A percentile compares a stretch with the other conserved stretches of the same genome.
Evolutionary conservation across 2,888 invertebrate species (phyloP).

Genomic region (Clepsis dumicolana): DNA sequence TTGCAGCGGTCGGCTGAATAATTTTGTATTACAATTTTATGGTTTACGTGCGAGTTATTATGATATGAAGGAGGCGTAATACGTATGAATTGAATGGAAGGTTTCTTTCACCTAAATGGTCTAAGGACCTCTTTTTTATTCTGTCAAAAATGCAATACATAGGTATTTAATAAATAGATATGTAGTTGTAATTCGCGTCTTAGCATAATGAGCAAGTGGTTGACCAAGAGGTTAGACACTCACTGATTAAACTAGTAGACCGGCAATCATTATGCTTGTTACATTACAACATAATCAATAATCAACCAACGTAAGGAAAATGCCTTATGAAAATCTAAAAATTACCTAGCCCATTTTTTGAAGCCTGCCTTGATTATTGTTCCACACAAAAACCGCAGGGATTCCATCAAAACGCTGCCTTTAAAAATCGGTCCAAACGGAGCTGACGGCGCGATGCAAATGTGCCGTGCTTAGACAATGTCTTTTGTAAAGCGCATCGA

Average conservation of each 20-base stretch:
- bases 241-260: no score
- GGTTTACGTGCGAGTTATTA: slow-evolving; percentile 9
- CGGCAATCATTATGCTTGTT: no score
- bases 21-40: slow-evolving; percentile 22
- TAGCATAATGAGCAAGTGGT: no score
- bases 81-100: not conserved
- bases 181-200: no score
- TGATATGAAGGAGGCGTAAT: not conserved
- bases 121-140: not conserved
- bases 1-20: slow-evolving; percentile 18
- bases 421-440: slow-evolving; percentile 4
- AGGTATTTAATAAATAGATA: no score
- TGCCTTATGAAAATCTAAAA: no score
- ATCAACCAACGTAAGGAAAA: no score
- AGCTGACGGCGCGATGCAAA: slow-evolving; percentile 35
- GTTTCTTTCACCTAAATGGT: no score
- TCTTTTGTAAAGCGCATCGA: slow-evolving; percentile 54
- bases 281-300: no score
- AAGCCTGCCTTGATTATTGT: not conserved
- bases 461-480: slow-evolving; percentile 51
- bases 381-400: not conserved
- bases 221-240: no score
- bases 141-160: not conserved
- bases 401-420: not conserved
- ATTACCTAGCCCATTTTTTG: not conserved